Percentiles rank a stretch among this genome's conserved stretches.
Conservation (phyloP, 2,888 invertebrate species). For the Camponotus fellah region DNA sequence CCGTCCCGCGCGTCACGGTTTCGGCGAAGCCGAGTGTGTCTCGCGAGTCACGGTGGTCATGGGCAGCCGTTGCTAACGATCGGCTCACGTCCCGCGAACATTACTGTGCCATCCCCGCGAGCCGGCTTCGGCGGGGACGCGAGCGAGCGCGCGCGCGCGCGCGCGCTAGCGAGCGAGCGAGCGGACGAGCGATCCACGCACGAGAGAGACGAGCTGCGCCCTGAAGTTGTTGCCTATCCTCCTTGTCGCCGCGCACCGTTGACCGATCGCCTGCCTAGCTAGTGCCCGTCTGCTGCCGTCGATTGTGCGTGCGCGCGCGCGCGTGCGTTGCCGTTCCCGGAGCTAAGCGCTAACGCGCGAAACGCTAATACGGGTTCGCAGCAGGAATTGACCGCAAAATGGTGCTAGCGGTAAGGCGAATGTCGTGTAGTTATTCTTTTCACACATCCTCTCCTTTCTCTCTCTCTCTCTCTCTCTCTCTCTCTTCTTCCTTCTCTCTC, state of each 20-base stretch:
- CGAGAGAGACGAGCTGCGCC: conserved; percentile 7
- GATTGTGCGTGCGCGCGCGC: conserved; percentile 50
- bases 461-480: neutral
- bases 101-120: neutral
- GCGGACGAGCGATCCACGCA: too few relatives aligned
- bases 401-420: conserved; percentile 79
- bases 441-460: neutral
- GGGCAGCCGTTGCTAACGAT: conserved; percentile 74
- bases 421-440: conserved; percentile 66
- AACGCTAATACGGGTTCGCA: conserved; percentile 72
- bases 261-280: conserved; percentile 41
- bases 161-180: neutral
- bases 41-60: conserved; percentile 77
- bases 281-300: conserved; percentile 26
- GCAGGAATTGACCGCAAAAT: conserved; percentile 76
- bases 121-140: conserved; percentile 11
- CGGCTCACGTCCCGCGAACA: conserved; percentile 42
- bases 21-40: conserved; percentile 61
- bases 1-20: conserved; percentile 9
- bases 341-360: conserved; percentile 58
- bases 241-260: conserved; percentile 4
- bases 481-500: neutral
- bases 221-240: neutral
- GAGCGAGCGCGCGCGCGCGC: neutral
- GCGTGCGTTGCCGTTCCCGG: conserved; percentile 54